phyloP scores from a whole-genome alignment of 2,113 vertebrate species.

The Lates calcarifer region DNA sequence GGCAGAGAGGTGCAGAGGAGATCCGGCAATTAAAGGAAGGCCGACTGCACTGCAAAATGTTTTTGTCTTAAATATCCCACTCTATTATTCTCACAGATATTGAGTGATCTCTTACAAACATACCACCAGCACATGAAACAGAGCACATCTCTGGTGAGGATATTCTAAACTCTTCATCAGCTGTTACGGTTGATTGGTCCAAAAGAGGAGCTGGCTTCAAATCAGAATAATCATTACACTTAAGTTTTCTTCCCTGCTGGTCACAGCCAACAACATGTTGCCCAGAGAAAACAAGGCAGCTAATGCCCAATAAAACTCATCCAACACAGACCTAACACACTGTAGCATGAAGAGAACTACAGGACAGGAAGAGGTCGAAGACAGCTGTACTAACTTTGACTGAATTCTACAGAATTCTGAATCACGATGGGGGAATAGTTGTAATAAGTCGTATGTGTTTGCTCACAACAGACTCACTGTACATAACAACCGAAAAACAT shows the following conservation, averaged over 20 bases:
- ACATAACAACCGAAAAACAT: not conserved
- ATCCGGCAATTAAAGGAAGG: not conserved
- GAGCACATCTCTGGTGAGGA: not conserved
- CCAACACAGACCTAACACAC: not conserved
- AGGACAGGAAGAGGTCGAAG: conserved; percentile 14
- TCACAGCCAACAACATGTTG: not conserved
- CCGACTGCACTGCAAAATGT: not conserved
- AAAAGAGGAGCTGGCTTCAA: conserved; percentile 15
- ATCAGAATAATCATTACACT: not conserved
- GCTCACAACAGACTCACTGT: conserved; percentile 1
- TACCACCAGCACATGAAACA: not conserved
- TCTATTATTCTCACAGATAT: conserved; percentile 26
- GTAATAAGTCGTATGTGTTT: conserved; percentile 3
- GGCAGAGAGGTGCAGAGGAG: conserved; percentile 3
- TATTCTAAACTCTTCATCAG: not conserved
- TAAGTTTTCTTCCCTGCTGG: not conserved
- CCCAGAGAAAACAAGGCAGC: not conserved
- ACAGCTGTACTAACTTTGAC: not conserved
- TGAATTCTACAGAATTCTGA: no score
- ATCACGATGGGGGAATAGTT: not conserved
- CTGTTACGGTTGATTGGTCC: not conserved
- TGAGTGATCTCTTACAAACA: not conserved
- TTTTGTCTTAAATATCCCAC: conserved; percentile 8
- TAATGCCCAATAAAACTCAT: not conserved
- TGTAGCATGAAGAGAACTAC: not conserved